These are phyloP conservation scores for Phaonia tiefii DNA, from an alignment of 2,888 invertebrate species.

Conservation along the genomic window DNA sequence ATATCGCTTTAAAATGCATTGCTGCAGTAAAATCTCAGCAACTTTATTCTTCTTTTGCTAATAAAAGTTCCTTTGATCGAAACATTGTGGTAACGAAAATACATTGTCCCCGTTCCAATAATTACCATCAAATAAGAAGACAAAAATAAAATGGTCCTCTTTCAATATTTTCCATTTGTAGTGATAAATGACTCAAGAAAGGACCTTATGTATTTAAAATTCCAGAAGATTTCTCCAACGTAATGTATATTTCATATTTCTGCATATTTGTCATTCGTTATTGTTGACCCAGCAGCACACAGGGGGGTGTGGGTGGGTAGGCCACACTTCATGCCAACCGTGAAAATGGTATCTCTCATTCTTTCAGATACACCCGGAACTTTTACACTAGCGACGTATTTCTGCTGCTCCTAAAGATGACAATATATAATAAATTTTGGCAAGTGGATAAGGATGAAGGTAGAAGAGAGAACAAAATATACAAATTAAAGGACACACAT, in stretches of 20 bases:
- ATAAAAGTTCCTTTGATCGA: no score
- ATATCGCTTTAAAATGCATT: no score
- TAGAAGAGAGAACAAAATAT: not conserved
- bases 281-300: not conserved
- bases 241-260: slow-evolving; percentile 8
- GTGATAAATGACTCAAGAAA: slow-evolving; percentile 10
- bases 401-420: slow-evolving; percentile 48
- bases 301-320: no score
- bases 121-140: no score
- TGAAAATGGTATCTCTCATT: not conserved
- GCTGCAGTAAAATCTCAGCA: no score
- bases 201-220: not conserved
- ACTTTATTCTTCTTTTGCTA: no score
- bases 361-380: no score
- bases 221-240: not conserved
- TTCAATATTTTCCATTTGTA: not conserved
- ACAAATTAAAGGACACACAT: slow-evolving; percentile 50
- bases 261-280: slow-evolving; percentile 4
- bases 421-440: slow-evolving; percentile 59
- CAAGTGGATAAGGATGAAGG: slow-evolving; percentile 24
- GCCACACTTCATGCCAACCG: not conserved
- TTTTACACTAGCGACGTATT: slow-evolving; percentile 22
- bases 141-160: no score
- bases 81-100: no score
- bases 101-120: no score